phyloP scores from a whole-genome alignment of 1,140 invertebrate species.

The Sitophilus oryzae region DNA sequence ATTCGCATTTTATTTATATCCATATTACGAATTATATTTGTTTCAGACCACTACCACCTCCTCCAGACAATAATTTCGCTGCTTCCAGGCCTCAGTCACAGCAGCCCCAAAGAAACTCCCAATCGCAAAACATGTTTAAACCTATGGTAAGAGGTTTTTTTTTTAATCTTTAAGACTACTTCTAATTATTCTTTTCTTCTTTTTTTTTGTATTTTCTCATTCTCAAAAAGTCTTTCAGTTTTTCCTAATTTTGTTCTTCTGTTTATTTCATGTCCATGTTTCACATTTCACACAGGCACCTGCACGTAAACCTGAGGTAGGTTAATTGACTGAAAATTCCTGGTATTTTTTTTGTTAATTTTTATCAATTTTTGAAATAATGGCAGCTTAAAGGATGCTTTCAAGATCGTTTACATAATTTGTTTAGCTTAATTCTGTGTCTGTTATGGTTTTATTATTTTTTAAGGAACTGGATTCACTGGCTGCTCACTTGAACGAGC shows the following conservation, averaged over 20 bases:
- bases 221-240: conserved; percentile 30
- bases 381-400: too few relatives aligned
- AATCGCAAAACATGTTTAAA: conserved; percentile 74
- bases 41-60: conserved; percentile 45
- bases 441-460: too few relatives aligned
- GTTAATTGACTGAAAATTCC: conserved; percentile 35
- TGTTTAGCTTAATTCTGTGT: too few relatives aligned
- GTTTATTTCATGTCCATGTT: conserved; percentile 44
- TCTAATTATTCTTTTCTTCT: neutral
- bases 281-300: conserved; percentile 49
- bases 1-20: too few relatives aligned
- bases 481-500: conserved; percentile 87
- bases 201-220: neutral
- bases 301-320: conserved; percentile 79
- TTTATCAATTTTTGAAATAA: too few relatives aligned
- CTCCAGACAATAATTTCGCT: conserved; percentile 39
- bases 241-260: conserved; percentile 43
- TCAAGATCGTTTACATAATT: too few relatives aligned
- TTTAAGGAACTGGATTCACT: conserved; percentile 83
- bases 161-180: too few relatives aligned
- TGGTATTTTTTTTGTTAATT: too few relatives aligned
- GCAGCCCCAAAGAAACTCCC: conserved; percentile 68
- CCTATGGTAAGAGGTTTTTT: conserved; percentile 58
- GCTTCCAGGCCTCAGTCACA: conserved; percentile 45
- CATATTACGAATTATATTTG: neutral